phyloP scores from a whole-genome alignment of 2,113 vertebrate genomes.

The Cercopithecus mona region DNA sequence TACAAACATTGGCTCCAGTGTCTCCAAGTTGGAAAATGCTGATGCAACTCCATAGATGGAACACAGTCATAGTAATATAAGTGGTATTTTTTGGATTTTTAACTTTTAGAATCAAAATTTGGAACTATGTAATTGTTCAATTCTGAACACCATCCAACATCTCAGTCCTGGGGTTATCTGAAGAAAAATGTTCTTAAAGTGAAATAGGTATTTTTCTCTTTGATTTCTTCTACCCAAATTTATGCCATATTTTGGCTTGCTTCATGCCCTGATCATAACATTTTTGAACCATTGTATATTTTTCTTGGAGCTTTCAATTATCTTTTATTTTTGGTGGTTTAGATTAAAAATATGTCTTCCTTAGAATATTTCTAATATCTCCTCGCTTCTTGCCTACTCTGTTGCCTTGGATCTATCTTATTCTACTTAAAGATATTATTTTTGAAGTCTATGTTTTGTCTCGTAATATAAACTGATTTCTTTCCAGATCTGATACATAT shows the following conservation, averaged over 20 bases:
- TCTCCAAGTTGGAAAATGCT: neutral
- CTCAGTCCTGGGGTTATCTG: neutral
- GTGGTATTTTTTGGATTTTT: neutral
- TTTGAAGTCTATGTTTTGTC: slow-evolving; percentile 5
- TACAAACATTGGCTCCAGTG: neutral
- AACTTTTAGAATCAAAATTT: slow-evolving; percentile 14
- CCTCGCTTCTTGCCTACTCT: slow-evolving; percentile 1
- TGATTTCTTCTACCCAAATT: neutral
- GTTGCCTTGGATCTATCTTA: neutral
- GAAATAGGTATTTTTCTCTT: neutral
- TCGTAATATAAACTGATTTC: slow-evolving; percentile 19
- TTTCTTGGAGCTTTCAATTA: neutral
- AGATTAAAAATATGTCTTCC: neutral
- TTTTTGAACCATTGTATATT: slow-evolving; percentile 17
- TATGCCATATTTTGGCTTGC: slow-evolving; percentile 14
- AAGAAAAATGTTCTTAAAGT: slow-evolving; percentile 30
- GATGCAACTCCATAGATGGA: neutral
- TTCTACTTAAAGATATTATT: neutral
- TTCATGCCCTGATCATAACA: neutral
- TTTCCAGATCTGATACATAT: slow-evolving; percentile 19
- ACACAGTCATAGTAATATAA: neutral
- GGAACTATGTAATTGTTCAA: neutral
- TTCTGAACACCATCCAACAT: neutral
- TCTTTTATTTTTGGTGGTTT: slow-evolving; percentile 11
- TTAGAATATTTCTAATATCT: neutral